These are phyloP conservation scores for Acrocephalus kingi DNA, from an alignment of 2,113 vertebrate species.

Conservation along the genomic window DNA sequence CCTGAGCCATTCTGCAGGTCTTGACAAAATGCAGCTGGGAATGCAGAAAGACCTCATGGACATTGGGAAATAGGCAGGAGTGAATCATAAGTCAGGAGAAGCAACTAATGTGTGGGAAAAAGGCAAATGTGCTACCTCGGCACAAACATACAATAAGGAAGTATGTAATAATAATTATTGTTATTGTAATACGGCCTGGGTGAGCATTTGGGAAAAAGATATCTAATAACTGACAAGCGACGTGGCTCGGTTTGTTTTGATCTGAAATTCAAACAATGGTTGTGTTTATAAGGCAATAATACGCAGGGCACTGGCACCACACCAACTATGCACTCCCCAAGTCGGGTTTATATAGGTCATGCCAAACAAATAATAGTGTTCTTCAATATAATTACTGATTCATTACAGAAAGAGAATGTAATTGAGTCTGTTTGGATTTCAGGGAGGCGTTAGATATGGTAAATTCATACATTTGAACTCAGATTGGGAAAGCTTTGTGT, in stretches of 20 bases:
- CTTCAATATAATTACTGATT: conserved; percentile 67
- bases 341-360: conserved; percentile 68
- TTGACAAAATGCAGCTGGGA: conserved; percentile 14
- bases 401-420: conserved; percentile 48
- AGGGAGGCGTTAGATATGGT: conserved; percentile 20
- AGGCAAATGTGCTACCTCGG: conserved; percentile 64
- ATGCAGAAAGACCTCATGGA: background rate
- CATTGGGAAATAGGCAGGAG: conserved; percentile 55
- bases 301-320: conserved; percentile 54
- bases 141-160: conserved; percentile 70
- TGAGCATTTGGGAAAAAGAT: conserved; percentile 68
- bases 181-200: conserved; percentile 66
- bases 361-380: conserved; percentile 65
- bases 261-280: conserved; percentile 71
- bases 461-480: conserved; percentile 5
- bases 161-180: conserved; percentile 74
- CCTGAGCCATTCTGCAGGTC: background rate
- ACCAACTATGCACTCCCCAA: conserved; percentile 58
- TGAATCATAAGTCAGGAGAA: conserved; percentile 67
- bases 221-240: conserved; percentile 69
- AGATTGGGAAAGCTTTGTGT: background rate
- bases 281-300: conserved; percentile 67
- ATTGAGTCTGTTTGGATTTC: conserved; percentile 51
- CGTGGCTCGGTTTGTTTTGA: conserved; percentile 65
- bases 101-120: conserved; percentile 67